Evolutionary conservation across 2,113 vertebrate species (phyloP).

Genomic region (Platanista minor): DNA sequence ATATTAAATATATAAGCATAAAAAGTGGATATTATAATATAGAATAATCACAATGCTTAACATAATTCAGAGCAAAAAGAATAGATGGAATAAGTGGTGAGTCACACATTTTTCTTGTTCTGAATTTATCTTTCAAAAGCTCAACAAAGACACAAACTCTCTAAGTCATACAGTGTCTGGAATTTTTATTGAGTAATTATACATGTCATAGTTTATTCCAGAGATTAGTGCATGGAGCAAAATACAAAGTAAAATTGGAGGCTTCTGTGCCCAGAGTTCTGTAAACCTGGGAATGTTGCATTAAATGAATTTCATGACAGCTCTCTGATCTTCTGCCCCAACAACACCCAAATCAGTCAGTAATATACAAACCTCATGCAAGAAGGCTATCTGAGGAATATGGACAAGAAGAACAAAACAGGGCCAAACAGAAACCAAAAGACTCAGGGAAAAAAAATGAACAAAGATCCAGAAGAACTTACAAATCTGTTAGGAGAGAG

Average conservation of each 20-base stretch:
- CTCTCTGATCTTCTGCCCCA: background rate
- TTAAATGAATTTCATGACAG: background rate
- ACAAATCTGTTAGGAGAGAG: background rate
- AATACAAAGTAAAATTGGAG: background rate
- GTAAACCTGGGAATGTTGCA: background rate
- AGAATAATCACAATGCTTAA: background rate
- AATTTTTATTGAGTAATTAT: conserved; percentile 21
- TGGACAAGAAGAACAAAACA: background rate
- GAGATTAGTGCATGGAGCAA: background rate
- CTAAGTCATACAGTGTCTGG: background rate
- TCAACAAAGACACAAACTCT: background rate
- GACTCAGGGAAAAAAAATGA: background rate
- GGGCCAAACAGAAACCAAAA: background rate
- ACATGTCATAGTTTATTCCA: background rate
- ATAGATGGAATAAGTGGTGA: background rate
- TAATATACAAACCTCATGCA: background rate
- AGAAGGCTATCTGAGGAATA: background rate
- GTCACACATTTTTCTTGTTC: background rate
- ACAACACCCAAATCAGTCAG: background rate
- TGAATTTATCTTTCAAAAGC: background rate
- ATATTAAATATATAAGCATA: background rate
- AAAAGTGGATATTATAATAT: background rate
- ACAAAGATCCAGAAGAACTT: background rate
- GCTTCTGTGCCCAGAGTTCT: background rate
- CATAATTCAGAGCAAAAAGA: background rate